These are phyloP conservation scores for Prunella strophiata DNA, from an alignment of 2,797 vertebrate species.

Conservation along the genomic window DNA sequence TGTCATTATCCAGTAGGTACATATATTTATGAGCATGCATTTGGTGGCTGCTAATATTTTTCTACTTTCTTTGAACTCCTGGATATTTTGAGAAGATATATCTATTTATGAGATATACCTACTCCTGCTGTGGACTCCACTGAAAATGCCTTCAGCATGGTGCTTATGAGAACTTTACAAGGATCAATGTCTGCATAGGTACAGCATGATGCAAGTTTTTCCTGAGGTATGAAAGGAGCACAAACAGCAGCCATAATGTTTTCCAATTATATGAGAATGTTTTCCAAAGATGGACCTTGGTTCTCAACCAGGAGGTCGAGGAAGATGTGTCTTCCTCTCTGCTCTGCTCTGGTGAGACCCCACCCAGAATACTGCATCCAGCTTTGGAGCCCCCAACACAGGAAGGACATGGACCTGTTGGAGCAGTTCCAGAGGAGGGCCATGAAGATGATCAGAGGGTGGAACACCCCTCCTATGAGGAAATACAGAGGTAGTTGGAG, in stretches of 20 bases:
- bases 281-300: background rate
- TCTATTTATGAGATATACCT: background rate
- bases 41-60: background rate
- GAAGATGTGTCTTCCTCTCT: no score
- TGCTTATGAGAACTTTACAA: background rate
- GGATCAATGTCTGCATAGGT: background rate
- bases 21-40: background rate
- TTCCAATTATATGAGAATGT: background rate
- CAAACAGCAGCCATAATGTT: background rate
- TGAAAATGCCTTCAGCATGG: background rate
- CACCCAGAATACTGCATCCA: no score
- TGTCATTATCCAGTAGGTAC: background rate
- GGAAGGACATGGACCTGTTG: background rate
- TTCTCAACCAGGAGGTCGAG: accelerated
- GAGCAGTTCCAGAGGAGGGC: background rate
- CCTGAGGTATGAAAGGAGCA: background rate
- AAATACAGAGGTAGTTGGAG: background rate
- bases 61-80: background rate
- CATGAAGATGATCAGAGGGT: no score
- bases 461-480: background rate
- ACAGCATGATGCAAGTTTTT: background rate
- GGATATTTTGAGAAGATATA: background rate
- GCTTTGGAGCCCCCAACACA: background rate
- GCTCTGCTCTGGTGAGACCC: background rate
- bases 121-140: background rate